phyloP scores from a whole-genome alignment of 2,888 invertebrate species.

The Apamea monoglypha region DNA sequence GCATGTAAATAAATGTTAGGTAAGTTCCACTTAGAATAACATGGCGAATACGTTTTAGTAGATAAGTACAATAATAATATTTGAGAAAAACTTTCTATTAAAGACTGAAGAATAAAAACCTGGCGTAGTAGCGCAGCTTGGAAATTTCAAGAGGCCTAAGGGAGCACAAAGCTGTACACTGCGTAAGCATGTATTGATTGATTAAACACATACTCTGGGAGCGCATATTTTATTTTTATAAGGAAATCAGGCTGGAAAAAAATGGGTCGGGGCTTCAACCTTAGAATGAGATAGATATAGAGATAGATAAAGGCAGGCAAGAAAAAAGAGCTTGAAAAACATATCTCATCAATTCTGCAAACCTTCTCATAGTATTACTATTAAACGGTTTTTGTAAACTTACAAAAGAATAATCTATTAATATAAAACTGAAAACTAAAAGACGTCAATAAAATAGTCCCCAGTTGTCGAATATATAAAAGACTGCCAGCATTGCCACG shows the following conservation, averaged over 20 bases:
- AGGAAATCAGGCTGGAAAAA: conserved; percentile 24
- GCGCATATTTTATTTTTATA: conserved; percentile 34
- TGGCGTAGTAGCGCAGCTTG: conserved; percentile 9
- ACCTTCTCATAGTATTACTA: background rate
- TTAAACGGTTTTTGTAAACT: too few species aligned
- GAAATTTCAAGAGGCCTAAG: conserved; percentile 17
- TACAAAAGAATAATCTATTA: background rate
- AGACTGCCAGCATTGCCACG: background rate
- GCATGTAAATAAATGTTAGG: background rate
- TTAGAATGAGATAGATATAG: conserved; percentile 6
- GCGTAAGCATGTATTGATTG: conserved; percentile 42
- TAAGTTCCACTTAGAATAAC: background rate
- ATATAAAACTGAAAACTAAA: background rate
- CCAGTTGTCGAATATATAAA: background rate
- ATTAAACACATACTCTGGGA: conserved; percentile 41
- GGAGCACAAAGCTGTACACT: conserved; percentile 24
- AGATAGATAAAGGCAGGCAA: conserved; percentile 3
- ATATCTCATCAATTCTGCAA: background rate
- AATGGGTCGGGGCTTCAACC: conserved; percentile 6
- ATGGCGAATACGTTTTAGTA: background rate
- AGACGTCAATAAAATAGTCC: background rate
- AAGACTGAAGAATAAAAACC: conserved; percentile 15
- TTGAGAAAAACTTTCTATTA: background rate
- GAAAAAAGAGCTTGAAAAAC: conserved; percentile 25
- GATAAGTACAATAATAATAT: conserved; percentile 4